Evolutionary conservation across 2,113 vertebrate genomes (phyloP).

Genomic region (Cochlearius cochlearius): DNA sequence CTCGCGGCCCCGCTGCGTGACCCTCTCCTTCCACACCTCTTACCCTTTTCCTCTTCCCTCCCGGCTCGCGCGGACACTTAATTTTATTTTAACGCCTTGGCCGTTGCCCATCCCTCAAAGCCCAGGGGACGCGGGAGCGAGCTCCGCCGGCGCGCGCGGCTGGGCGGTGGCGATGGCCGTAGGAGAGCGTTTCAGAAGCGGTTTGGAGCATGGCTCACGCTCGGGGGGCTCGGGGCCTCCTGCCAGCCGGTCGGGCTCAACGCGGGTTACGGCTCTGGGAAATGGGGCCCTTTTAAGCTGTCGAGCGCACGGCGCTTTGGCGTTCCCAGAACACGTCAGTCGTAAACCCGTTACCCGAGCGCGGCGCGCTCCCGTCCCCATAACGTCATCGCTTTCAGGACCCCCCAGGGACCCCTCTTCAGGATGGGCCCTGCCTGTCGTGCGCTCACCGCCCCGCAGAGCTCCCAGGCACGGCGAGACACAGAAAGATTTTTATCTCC

Average conservation of each 20-base stretch:
- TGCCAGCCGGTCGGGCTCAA: conserved; percentile 17
- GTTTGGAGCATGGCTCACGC: background rate
- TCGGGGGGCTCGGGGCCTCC: background rate
- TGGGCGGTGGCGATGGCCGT: background rate
- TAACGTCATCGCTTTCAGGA: background rate
- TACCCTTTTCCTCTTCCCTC: background rate
- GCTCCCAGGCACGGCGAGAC: background rate
- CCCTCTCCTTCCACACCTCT: background rate
- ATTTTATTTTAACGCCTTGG: background rate
- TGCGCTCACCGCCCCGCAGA: background rate
- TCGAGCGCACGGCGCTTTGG: background rate
- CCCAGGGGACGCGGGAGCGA: background rate
- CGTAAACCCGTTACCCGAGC: background rate
- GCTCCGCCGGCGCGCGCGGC: rapidly evolving
- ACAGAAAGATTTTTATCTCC: background rate
- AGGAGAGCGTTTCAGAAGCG: background rate
- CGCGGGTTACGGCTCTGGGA: conserved; percentile 29
- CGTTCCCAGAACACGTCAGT: background rate
- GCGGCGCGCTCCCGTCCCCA: background rate
- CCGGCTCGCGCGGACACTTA: background rate
- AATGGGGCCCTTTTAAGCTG: background rate
- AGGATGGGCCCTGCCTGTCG: background rate
- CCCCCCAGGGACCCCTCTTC: background rate
- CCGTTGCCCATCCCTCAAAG: background rate
- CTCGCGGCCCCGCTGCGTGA: background rate